phyloP scores from a whole-genome alignment of 2,797 vertebrate genomes.

The Labeo calbasu region DNA sequence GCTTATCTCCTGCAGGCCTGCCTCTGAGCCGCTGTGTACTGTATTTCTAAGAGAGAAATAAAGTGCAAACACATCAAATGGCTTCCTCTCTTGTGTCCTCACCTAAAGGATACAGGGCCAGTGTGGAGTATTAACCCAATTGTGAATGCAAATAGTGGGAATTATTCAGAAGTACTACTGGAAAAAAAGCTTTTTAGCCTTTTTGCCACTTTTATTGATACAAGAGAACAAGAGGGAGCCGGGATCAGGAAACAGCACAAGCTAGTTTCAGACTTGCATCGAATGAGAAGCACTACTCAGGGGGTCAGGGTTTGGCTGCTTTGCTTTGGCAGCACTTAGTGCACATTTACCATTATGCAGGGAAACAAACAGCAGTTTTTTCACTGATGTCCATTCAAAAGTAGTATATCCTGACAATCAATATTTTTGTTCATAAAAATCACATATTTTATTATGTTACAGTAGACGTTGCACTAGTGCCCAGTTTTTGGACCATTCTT shows the following conservation, averaged over 20 bases:
- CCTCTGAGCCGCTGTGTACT: constrained; percentile 37
- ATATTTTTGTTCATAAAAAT: neutral
- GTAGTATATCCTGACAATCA: neutral
- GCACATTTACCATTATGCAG: constrained; percentile 11
- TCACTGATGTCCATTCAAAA: constrained; percentile 6
- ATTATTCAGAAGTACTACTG: constrained; percentile 1
- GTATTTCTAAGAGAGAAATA: constrained; percentile 46
- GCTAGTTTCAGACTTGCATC: neutral
- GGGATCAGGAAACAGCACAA: neutral
- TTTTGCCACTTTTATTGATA: constrained; percentile 13
- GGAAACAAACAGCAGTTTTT: neutral
- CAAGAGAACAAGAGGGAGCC: constrained; percentile 1
- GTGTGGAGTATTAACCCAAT: constrained; percentile 7
- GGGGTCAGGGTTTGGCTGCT: constrained; percentile 8
- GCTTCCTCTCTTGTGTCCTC: constrained; percentile 32
- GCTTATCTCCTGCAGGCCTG: constrained; percentile 57
- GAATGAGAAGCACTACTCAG: neutral
- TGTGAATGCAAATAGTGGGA: constrained; percentile 13
- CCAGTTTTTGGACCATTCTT: neutral
- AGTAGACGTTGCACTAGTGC: neutral
- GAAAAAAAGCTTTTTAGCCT: neutral
- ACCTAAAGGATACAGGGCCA: constrained; percentile 30
- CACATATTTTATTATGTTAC: constrained; percentile 8
- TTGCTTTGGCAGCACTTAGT: neutral
- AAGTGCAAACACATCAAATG: constrained; percentile 47